phyloP scores from a whole-genome alignment of 2,113 vertebrate species.

The Laterallus jamaicensis region DNA sequence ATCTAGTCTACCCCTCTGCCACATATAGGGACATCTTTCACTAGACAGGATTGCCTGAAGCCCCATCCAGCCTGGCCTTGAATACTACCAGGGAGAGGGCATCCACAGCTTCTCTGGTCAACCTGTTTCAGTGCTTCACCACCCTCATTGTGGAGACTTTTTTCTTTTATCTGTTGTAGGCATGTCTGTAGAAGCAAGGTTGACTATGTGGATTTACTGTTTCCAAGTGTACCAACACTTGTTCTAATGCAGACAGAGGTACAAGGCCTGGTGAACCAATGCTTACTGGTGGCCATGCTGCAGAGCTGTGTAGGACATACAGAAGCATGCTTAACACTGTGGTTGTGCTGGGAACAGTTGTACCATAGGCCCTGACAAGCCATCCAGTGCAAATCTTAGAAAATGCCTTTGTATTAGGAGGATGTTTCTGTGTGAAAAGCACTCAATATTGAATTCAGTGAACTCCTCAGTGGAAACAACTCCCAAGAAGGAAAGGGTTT shows the following conservation, averaged over 20 bases:
- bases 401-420: background rate
- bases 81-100: background rate
- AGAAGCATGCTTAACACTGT: rapidly evolving
- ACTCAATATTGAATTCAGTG: background rate
- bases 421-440: background rate
- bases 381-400: background rate
- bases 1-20: background rate
- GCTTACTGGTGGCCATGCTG: rapidly evolving
- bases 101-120: background rate
- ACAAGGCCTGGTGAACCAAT: rapidly evolving
- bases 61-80: background rate
- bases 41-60: background rate
- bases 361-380: too few relatives aligned
- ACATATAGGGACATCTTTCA: background rate
- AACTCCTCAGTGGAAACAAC: background rate
- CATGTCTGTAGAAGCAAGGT: rapidly evolving
- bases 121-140: background rate
- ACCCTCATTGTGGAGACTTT: background rate
- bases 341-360: background rate
- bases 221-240: background rate
- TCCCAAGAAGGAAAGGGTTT: background rate
- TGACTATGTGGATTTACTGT: background rate
- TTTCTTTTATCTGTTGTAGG: background rate
- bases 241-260: background rate
- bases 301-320: rapidly evolving